A percentile compares a stretch with the other conserved stretches of the same genome.
phyloP scores from a whole-genome alignment of 1,140 invertebrate genomes.

The Acromyrmex echinatior region DNA sequence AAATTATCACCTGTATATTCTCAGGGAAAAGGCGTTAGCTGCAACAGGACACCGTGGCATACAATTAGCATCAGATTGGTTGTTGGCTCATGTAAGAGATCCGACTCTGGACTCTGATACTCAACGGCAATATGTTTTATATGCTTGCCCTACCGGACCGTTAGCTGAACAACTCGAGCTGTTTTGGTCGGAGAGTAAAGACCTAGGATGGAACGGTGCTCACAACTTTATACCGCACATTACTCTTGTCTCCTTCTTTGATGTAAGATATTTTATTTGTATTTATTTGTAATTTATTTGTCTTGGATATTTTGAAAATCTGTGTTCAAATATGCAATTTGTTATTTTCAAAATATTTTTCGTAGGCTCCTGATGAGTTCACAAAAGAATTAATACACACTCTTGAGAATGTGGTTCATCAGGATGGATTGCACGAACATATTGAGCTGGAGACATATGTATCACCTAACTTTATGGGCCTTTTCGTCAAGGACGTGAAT shows the following conservation, averaged over 20 bases:
- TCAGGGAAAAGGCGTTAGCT: slow-evolving; percentile 94
- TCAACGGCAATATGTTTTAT: slow-evolving; percentile 94
- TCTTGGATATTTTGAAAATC: neutral
- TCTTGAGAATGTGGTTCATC: slow-evolving; percentile 90
- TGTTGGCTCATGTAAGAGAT: slow-evolving; percentile 95
- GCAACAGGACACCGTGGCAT: slow-evolving; percentile 95
- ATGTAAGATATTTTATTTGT: slow-evolving; percentile 87
- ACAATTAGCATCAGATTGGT: slow-evolving; percentile 95
- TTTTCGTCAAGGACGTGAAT: slow-evolving; percentile 93
- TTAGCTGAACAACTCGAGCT: slow-evolving; percentile 90
- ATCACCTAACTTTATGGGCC: slow-evolving; percentile 95
- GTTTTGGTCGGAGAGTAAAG: slow-evolving; percentile 94
- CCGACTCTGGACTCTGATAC: slow-evolving; percentile 91
- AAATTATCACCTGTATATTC: neutral
- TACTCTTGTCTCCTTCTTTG: slow-evolving; percentile 95
- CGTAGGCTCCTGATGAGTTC: slow-evolving; percentile 91
- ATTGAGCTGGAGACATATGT: slow-evolving; percentile 93
- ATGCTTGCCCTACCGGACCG: slow-evolving; percentile 93
- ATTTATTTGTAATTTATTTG: neutral
- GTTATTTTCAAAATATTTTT: slow-evolving; percentile 36
- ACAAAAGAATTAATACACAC: slow-evolving; percentile 89
- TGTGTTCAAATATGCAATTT: neutral
- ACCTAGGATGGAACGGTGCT: slow-evolving; percentile 94
- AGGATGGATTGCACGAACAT: slow-evolving; percentile 88
- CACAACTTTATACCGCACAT: slow-evolving; percentile 96